Conservation (phyloP, 1,140 invertebrate genomes). For the Paralvinella palmiformis region DNA sequence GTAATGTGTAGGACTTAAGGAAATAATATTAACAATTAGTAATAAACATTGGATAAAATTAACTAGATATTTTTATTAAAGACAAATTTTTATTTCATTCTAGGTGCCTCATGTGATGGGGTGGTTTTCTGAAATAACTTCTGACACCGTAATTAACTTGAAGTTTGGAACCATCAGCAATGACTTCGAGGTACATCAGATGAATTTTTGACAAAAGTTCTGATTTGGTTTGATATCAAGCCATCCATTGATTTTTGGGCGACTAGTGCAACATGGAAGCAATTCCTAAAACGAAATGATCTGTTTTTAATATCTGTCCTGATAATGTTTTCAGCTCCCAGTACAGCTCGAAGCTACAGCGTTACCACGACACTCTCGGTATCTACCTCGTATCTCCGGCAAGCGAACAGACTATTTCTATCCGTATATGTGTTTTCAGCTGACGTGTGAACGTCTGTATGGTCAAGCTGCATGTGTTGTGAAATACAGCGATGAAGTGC, state of each 20-base stretch:
- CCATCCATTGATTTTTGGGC: not conserved
- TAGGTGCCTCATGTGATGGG: too few species aligned
- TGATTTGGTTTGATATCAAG: not conserved
- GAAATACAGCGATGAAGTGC: constrained; percentile 25
- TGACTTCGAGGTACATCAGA: not conserved
- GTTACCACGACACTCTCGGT: constrained; percentile 22
- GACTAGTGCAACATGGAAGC: not conserved
- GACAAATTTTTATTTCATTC: too few species aligned
- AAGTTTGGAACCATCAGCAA: not conserved
- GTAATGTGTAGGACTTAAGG: too few species aligned
- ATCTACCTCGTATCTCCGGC: constrained; percentile 20
- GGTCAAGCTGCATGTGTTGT: constrained; percentile 25
- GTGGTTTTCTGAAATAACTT: too few species aligned
- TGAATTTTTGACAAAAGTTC: not conserved
- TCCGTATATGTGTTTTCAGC: constrained; percentile 28
- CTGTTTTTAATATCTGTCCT: not conserved
- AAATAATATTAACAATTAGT: too few species aligned
- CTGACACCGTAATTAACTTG: too few species aligned
- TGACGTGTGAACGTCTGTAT: constrained; percentile 28
- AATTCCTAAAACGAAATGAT: not conserved
- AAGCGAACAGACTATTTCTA: constrained; percentile 22
- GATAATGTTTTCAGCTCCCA: not conserved
- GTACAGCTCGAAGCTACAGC: constrained; percentile 22
- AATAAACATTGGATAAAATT: too few species aligned
- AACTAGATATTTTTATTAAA: too few species aligned